Evolutionary conservation across 2,797 vertebrate genomes (phyloP).

Genomic region (Hypotaenidia okinawae): DNA sequence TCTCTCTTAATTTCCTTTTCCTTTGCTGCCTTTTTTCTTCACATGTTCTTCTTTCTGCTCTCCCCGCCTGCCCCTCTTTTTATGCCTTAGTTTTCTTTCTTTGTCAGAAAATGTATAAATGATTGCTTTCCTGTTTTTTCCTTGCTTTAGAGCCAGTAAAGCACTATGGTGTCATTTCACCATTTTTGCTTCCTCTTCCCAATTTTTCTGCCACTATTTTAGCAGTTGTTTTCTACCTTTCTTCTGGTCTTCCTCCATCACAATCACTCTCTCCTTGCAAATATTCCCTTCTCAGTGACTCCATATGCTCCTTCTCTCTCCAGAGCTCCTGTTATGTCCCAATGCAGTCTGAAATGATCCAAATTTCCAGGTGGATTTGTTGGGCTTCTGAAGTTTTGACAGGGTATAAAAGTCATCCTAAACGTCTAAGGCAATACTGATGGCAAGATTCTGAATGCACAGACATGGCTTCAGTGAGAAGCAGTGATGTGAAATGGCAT

Average conservation of each 20-base stretch:
- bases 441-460: neutral
- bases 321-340: neutral
- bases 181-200: neutral
- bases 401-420: neutral
- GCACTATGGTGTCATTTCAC: neutral
- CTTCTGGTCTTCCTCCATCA: neutral
- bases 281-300: neutral
- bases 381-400: neutral
- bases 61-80: neutral
- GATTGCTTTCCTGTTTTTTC: neutral
- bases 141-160: neutral
- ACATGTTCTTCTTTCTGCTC: neutral
- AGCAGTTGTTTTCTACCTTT: neutral
- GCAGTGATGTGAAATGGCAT: neutral
- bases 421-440: neutral
- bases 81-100: neutral
- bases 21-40: neutral
- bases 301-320: neutral
- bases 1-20: slow-evolving; percentile 15
- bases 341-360: neutral
- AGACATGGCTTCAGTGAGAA: neutral
- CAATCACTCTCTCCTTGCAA: neutral
- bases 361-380: neutral
- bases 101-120: slow-evolving; percentile 1
- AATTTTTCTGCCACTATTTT: neutral